Percentiles rank a stretch among this genome's conserved stretches.
Conservation (phyloP, 2,888 invertebrate genomes). For the Frankliniella intonsa region DNA sequence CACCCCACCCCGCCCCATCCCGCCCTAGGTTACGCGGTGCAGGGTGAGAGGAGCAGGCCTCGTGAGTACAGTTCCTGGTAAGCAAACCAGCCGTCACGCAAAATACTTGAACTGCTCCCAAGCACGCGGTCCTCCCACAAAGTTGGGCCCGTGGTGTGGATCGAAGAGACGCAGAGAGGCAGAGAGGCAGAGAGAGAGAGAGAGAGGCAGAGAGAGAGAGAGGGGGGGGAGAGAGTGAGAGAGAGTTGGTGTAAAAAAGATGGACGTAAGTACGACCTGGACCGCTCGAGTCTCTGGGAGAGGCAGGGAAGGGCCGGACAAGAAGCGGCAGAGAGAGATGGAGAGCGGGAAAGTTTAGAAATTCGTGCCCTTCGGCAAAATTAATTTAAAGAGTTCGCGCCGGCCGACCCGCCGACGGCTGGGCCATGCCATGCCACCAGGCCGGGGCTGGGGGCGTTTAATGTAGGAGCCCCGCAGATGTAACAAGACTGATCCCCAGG, state of each 20-base stretch:
- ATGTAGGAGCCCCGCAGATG: no score
- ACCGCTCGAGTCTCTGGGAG: no score
- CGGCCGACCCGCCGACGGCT: neutral
- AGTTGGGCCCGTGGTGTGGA: neutral
- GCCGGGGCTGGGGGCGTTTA: neutral
- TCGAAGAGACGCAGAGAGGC: neutral
- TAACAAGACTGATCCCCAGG: neutral
- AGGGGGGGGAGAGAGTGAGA: no score
- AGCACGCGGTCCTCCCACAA: conserved; percentile 8
- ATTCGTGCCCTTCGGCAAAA: neutral
- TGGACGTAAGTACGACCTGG: no score
- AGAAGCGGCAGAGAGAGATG: no score
- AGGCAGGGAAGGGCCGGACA: no score
- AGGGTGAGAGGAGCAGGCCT: neutral
- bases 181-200: no score
- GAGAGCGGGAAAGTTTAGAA: no score
- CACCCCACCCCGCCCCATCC: neutral
- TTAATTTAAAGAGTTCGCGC: neutral
- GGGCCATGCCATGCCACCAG: neutral
- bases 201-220: no score
- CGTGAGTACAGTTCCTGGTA: neutral
- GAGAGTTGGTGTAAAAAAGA: no score
- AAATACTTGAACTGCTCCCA: conserved; percentile 18
- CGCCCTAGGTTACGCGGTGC: neutral
- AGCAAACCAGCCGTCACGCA: conserved; percentile 5